Percentiles rank a stretch among this genome's conserved stretches.
Conservation (phyloP, 2,888 invertebrate species). For the Celastrina argiolus region DNA sequence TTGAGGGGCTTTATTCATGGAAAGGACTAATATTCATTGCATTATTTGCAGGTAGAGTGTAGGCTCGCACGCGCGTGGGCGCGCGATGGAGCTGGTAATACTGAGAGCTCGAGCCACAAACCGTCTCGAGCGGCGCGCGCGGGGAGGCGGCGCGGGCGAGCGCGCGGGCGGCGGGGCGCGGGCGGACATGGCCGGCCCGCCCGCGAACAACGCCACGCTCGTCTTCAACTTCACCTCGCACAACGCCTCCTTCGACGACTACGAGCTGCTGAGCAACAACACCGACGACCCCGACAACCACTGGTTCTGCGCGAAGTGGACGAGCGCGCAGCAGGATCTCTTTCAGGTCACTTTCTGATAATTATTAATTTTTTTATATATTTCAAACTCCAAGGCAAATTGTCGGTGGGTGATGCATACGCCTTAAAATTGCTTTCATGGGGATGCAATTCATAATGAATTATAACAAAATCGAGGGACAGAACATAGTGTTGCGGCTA, state of each 20-base stretch:
- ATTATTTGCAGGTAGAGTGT: slow-evolving; percentile 44
- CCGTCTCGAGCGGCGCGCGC: slow-evolving; percentile 74
- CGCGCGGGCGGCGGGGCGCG: slow-evolving; percentile 56
- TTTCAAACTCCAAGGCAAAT: too few species aligned
- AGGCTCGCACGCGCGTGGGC: slow-evolving; percentile 42
- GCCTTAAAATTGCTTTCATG: too few species aligned
- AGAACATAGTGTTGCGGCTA: too few species aligned
- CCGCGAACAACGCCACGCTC: slow-evolving; percentile 73
- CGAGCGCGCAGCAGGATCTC: slow-evolving; percentile 87
- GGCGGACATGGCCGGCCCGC: slow-evolving; percentile 68
- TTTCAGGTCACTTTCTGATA: slow-evolving; percentile 76
- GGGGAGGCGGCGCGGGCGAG: slow-evolving; percentile 47
- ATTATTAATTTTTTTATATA: too few species aligned
- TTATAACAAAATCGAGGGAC: too few species aligned
- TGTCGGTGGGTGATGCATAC: too few species aligned
- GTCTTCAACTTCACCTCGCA: slow-evolving; percentile 73
- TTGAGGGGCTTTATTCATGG: too few species aligned
- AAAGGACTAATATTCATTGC: too few species aligned
- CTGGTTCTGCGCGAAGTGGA: slow-evolving; percentile 86
- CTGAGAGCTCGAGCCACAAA: slow-evolving; percentile 78
- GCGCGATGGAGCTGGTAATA: slow-evolving; percentile 80
- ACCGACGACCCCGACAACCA: slow-evolving; percentile 66
- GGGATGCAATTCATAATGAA: too few species aligned
- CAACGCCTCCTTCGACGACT: slow-evolving; percentile 75
- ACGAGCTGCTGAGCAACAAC: slow-evolving; percentile 68